Evolutionary conservation across 2,888 invertebrate genomes (phyloP), one percentile per base, ranked within the genome.

Genomic region (Cacoxenus indagator): DNA sequence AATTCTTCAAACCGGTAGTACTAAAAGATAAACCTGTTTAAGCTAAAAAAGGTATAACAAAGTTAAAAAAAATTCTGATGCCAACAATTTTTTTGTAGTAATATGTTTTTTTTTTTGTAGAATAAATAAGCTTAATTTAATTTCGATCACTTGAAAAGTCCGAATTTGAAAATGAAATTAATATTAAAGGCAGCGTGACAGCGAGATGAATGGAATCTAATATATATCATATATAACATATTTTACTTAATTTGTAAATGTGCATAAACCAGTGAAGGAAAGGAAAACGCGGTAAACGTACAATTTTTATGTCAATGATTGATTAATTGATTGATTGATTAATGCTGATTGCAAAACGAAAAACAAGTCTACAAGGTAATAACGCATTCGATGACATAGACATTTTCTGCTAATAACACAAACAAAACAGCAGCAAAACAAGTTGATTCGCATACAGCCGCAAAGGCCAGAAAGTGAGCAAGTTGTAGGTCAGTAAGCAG

Each of bases 111-210:
- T 69, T 62, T 73, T 83, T 76, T 73, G 81, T 75, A 76, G 72
- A 67, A 70, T 70, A 73, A 73, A 75, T 73, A 61, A 62, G 24
- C 22, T 29, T 73, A 71, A 73, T 75, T 71, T 75, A 83, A 80
- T 77, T 83, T 80, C 77, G 79, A 83, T 78, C 76, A 80, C 78
- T 77, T 80, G 74, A 74, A 82, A 85, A 84, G 84, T 84, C 84
- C 84, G 85, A 84, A 84, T 85, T 84, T 84, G 84, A 70, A 71
- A 75, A 61, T 72, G 57, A 64, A 69, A 70, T 70, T 48, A 71
- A 67, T 68, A 65, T 64, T 65, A 67, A 51, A 48, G n/a, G 17
- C 17, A 51, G n/a, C 8, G 22, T 19, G 17, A 19, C n/a, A 48
- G 17, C 22, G 8, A 48, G 2, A 48, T 17, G 51, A 51, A 51